Base-by-base conservation (phyloP, 2,113 vertebrate species). In the Isichthys henryi region DNA sequence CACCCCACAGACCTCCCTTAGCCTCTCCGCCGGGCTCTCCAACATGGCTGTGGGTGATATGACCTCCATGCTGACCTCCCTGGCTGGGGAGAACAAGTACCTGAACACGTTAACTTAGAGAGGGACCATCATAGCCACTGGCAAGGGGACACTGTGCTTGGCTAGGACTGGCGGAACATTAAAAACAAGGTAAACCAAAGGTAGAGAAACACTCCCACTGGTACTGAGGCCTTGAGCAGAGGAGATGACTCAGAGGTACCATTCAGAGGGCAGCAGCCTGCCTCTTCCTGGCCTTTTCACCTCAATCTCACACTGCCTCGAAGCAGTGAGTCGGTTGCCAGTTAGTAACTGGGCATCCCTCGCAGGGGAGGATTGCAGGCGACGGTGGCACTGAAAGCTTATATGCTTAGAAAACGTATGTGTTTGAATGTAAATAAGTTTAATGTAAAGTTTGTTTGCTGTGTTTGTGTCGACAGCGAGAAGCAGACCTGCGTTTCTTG, bases 41-140 rank as follows among this genome's bases (percentile, higher is more conserved):
- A 99, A 99, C 95, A 99, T 99, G 98, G 98, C 98, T 0, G 97
- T 99, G 77, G 98, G 98, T 0, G 98, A 99, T 93, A 98, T 99
- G 98, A 99, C 96, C 62, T 97, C 98, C 92, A 97, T 99, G 96
- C 92, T 99, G 91, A 97, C 97, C 91, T 97, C 97, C 0, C 91
- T 99, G 91, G 97, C 98, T 11, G 98, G 97, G 66, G 98, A 99
- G 91, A 99, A 97, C 92, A 97, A 99, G 92, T 99, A 98, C 92
- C 97, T 99, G 93, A 99, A 97, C 92, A 97, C 97, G 8, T 93
- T 98, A 89, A 97, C 97, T 89, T 98, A 96, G 91, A 91, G 43
- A 86, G 88, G n/a, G 87, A 88, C 74, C 62, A 13, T 31, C 82
- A 23, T 23, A 86, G 82, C 53, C 35, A 19, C 27, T n/a, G 62